Evolutionary conservation across 2,888 invertebrate species (phyloP).

Genomic region (Idaea straminata): DNA sequence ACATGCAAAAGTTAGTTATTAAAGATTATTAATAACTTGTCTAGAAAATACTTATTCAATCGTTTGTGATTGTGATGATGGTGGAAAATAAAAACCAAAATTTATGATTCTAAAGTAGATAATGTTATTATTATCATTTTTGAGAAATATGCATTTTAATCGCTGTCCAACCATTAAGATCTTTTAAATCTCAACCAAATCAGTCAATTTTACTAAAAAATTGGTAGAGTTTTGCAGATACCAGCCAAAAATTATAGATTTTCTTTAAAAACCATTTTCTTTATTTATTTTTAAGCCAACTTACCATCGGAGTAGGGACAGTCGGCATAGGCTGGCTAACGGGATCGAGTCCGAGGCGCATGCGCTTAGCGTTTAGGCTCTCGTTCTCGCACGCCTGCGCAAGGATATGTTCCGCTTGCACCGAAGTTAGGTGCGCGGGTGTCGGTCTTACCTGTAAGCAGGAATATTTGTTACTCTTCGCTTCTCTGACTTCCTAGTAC

Average conservation of each 20-base stretch:
- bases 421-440: constrained; percentile 97
- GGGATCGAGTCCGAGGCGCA: constrained; percentile 97
- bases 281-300: background rate
- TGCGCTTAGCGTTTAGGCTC: constrained; percentile 97
- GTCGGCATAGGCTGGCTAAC: constrained; percentile 94
- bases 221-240: too few species aligned
- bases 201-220: too few species aligned
- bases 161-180: too few species aligned
- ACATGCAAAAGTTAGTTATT: too few species aligned
- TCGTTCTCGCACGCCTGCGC: constrained; percentile 98
- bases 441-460: constrained; percentile 90
- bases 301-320: constrained; percentile 82
- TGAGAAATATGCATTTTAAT: too few species aligned
- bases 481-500: constrained; percentile 5
- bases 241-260: background rate
- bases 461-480: constrained; percentile 12
- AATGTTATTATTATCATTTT: background rate
- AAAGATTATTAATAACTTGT: background rate
- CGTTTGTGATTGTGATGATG: constrained; percentile 7
- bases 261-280: background rate
- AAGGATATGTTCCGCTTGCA: constrained; percentile 97
- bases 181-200: too few species aligned
- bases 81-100: background rate
- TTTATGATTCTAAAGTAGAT: background rate
- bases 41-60: constrained; percentile 11